These are phyloP conservation scores for Chloroclystis v-ata DNA, from an alignment of 2,888 invertebrate genomes.

Conservation along the genomic window DNA sequence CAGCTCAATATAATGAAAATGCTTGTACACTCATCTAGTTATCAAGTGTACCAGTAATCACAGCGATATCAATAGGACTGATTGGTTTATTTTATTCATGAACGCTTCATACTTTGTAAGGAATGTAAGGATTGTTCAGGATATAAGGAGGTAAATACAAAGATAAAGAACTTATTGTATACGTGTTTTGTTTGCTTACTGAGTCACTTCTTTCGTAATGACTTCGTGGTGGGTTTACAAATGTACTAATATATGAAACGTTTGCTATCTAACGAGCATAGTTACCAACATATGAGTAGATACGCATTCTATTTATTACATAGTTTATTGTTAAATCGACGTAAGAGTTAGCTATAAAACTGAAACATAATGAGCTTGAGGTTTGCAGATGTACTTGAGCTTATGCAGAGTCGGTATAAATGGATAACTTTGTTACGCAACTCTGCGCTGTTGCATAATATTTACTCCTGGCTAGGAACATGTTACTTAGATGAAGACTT, in stretches of 20 bases:
- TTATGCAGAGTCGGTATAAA: too few species aligned
- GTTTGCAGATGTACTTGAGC: too few species aligned
- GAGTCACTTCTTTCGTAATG: not conserved
- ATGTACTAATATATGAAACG: too few species aligned
- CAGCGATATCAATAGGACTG: slow-evolving; percentile 9
- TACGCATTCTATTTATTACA: too few species aligned
- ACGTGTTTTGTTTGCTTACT: slow-evolving; percentile 3
- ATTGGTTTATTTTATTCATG: slow-evolving; percentile 12
- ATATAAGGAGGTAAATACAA: not conserved
- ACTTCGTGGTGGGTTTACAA: not conserved
- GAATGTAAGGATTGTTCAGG: slow-evolving; percentile 14
- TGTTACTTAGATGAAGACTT: too few species aligned
- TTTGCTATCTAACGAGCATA: too few species aligned
- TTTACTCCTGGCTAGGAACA: too few species aligned
- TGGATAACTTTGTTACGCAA: too few species aligned
- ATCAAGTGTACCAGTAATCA: slow-evolving; percentile 10
- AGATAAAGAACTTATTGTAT: not conserved
- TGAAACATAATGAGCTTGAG: too few species aligned
- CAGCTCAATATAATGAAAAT: slow-evolving; percentile 5
- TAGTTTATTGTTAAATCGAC: too few species aligned
- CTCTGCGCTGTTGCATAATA: too few species aligned
- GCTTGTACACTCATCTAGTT: not conserved
- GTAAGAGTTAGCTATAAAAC: too few species aligned
- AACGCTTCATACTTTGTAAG: slow-evolving; percentile 7
- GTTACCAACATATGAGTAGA: not conserved